Percentiles rank a stretch among this genome's conserved stretches.
phyloP scores from a whole-genome alignment of 2,797 vertebrate species.

The Gila robusta region DNA sequence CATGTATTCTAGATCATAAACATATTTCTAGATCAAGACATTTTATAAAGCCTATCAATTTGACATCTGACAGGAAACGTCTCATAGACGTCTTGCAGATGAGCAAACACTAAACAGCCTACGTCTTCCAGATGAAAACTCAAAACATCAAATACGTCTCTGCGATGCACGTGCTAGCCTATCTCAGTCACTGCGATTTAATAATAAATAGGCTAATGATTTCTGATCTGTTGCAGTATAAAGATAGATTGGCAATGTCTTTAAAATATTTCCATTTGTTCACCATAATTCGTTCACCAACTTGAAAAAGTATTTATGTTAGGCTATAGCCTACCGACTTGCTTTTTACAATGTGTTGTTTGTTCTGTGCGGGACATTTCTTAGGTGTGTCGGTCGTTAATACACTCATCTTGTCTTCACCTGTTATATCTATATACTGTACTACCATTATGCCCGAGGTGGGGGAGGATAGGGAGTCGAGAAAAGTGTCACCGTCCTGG shows the following conservation, averaged over 20 bases:
- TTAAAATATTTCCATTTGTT: neutral
- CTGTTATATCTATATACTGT: conserved; percentile 14
- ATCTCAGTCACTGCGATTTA: neutral
- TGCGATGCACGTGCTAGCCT: too few species aligned
- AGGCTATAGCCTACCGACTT: neutral
- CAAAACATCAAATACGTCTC: too few species aligned
- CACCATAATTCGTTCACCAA: neutral
- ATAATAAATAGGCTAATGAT: neutral
- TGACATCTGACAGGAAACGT: neutral
- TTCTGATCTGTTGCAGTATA: neutral
- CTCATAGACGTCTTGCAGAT: too few species aligned
- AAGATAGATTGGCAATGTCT: neutral
- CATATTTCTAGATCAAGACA: neutral
- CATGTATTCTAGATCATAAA: neutral
- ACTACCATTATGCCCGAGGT: neutral
- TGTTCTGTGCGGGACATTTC: neutral
- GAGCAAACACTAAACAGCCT: too few species aligned
- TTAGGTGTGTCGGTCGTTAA: neutral
- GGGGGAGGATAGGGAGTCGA: conserved; percentile 31
- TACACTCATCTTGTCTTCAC: neutral
- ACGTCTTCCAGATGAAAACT: too few species aligned
- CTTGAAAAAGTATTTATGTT: neutral
- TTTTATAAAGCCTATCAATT: neutral
- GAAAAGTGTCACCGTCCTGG: conserved; percentile 46
- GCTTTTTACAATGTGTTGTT: neutral